A percentile compares a stretch with the other conserved stretches of the same genome.
These are phyloP conservation scores for Dendrocincla tyrannina DNA, from an alignment of 2,797 vertebrate species.

Conservation along the genomic window DNA sequence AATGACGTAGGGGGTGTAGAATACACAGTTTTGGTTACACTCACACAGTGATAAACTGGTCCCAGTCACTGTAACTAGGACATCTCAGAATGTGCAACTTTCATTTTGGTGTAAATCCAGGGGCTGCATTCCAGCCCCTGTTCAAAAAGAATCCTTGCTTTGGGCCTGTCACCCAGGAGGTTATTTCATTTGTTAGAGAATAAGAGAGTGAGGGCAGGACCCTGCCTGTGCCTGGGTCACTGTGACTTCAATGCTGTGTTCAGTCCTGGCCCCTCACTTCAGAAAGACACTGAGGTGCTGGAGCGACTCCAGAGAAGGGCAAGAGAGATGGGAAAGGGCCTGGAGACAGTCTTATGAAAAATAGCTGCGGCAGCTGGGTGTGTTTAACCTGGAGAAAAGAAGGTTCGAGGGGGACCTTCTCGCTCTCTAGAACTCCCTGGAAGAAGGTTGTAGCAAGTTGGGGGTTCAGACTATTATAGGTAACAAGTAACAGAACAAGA, in stretches of 20 bases:
- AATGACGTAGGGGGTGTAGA: too few species aligned
- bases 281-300: not conserved
- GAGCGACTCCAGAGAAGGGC: not conserved
- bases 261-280: not conserved
- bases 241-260: not conserved
- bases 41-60: too few species aligned
- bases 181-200: not conserved
- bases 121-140: not conserved
- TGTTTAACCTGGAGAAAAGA: not conserved
- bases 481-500: fast-evolving
- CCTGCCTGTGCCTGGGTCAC: fast-evolving
- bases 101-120: not conserved
- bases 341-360: not conserved
- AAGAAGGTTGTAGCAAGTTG: not conserved
- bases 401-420: not conserved
- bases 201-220: not conserved
- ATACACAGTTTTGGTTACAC: too few species aligned
- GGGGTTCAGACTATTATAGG: fast-evolving
- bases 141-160: not conserved
- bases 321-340: not conserved
- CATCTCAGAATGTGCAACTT: not conserved
- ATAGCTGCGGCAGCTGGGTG: not conserved
- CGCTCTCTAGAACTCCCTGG: not conserved
- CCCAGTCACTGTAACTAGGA: too few species aligned
- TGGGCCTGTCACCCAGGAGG: too few species aligned